Evolutionary conservation across 2,888 invertebrate species (phyloP), one percentile per base, ranked within the genome.

Genomic region (Hirtodrosophila histrioides): DNA sequence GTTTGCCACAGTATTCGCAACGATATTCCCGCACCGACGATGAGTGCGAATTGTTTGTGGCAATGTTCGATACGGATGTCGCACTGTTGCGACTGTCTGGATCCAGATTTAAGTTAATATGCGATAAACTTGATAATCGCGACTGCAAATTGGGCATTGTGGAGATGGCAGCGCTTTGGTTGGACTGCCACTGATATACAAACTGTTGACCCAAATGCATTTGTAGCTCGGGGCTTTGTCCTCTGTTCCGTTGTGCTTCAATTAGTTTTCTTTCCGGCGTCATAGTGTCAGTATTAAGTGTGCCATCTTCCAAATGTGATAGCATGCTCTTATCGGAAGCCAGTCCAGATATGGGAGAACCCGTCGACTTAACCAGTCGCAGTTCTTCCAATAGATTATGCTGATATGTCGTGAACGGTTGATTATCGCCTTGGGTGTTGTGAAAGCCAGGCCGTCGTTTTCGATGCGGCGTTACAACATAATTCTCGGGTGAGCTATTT

Each of bases 1-100:
- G 97, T 92, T 97, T 97, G 58, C 96, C 96, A 91, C 97, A 97
- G 91, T 97, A 97, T 90, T 96, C 96, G 90, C 97, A 97, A 64
- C 96, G 95, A 91, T 97, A 97, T 91, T 97, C 97, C 60, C 97
- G 94, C 43, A 96, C 95, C 60, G 95, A 95, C 49, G 95, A 95
- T 69, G 92, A 93, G 90, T 89, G 89, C 43, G 90, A 84, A 48
- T 82, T 89, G 50, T 78, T 82, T 46, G 78, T 58, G 50, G 80
- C 62, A n/a, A 85, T 51, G 10, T 67, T 78, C 2, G 83, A 60
- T 10, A 72, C 69, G 17, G 69, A 62, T 3, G 75, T 75, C 23
- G 78, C 65, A 45, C 70, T 88, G 37, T 84, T 85, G 49, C 78
- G 81, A 37, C 77, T 77, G 33, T 84, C 85, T 10, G 88, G 66